These are phyloP conservation scores for Bovichtus variegatus DNA, from an alignment of 2,797 vertebrate species.

Conservation along the genomic window DNA sequence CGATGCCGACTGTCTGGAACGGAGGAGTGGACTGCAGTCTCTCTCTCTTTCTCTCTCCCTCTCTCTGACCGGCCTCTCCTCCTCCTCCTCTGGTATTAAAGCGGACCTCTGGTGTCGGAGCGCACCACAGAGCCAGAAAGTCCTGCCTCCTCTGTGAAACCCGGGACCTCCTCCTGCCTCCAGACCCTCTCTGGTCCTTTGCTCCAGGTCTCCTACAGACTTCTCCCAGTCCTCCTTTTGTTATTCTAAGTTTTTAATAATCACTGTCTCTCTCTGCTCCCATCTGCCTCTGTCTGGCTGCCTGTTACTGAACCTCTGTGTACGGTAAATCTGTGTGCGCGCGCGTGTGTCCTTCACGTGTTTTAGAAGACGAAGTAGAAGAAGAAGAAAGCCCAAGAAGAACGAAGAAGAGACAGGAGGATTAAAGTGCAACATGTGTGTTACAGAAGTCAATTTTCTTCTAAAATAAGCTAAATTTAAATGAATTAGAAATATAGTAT, in stretches of 20 bases:
- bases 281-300: constrained; percentile 23
- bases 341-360: too few species aligned
- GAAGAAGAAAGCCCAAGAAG: background rate
- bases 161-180: constrained; percentile 78
- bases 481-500: background rate
- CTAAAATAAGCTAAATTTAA: background rate
- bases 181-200: constrained; percentile 53
- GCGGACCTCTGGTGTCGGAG: constrained; percentile 72
- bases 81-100: constrained; percentile 65
- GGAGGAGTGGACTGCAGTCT: constrained; percentile 42
- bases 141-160: constrained; percentile 76
- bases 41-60: constrained; percentile 24
- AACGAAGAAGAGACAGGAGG: background rate
- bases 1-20: constrained; percentile 33
- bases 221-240: constrained; percentile 16
- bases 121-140: constrained; percentile 72
- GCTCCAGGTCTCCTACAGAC: constrained; percentile 24
- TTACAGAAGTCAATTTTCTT: background rate
- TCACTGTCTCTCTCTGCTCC: constrained; percentile 39
- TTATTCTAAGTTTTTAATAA: constrained; percentile 70
- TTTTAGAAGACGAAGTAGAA: constrained; percentile 7
- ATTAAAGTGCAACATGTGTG: background rate
- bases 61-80: constrained; percentile 39
- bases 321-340: constrained; percentile 39
- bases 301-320: background rate